These are phyloP conservation scores for Ommatoiulus sabulosus DNA, from an alignment of 2,888 invertebrate genomes.

Conservation along the genomic window DNA sequence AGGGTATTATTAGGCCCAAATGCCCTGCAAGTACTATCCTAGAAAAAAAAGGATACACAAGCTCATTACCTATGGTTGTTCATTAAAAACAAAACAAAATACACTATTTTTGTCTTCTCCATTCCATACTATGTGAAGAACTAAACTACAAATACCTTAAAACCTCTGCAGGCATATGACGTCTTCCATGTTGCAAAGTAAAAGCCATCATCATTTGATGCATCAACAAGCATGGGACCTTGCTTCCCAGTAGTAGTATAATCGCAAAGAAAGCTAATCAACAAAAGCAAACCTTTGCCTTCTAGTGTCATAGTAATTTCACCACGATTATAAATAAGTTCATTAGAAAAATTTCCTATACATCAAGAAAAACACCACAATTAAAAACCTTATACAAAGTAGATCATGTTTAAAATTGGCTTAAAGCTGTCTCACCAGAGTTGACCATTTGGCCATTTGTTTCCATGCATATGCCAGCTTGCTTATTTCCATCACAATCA, in stretches of 20 bases:
- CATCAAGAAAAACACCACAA: not conserved
- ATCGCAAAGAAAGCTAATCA: slow-evolving; percentile 42
- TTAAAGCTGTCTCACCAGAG: slow-evolving; percentile 23
- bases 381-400: not conserved
- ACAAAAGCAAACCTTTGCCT: not conserved
- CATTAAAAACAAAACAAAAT: no score
- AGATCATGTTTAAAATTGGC: not conserved
- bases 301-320: slow-evolving; percentile 19
- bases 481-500: slow-evolving; percentile 51
- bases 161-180: slow-evolving; percentile 54
- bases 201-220: not conserved
- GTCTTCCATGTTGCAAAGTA: slow-evolving; percentile 51
- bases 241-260: slow-evolving; percentile 34
- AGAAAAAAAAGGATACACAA: not conserved
- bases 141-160: not conserved
- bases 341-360: slow-evolving; percentile 23
- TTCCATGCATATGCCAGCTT: slow-evolving; percentile 57
- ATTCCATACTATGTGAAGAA: not conserved
- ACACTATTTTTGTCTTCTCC: no score
- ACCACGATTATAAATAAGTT: slow-evolving; percentile 37
- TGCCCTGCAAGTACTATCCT: slow-evolving; percentile 12
- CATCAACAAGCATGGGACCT: slow-evolving; percentile 38
- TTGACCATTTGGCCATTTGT: slow-evolving; percentile 20
- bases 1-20: slow-evolving; percentile 49
- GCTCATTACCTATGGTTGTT: not conserved